phyloP scores from a whole-genome alignment of 2,797 vertebrate genomes.

The Cuculus canorus region DNA sequence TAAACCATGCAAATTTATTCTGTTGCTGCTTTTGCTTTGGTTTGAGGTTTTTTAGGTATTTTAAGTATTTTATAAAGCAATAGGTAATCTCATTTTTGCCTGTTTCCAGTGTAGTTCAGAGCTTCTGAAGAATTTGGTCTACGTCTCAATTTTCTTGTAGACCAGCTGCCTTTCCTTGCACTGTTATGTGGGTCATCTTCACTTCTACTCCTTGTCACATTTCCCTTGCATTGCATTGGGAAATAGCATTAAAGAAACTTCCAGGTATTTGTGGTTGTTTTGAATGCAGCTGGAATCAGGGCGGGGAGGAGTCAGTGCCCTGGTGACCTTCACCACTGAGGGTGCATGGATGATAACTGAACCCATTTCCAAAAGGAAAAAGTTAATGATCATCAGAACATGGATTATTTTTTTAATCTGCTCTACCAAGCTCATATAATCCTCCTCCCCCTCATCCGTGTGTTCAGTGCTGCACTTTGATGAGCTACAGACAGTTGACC shows the following conservation, averaged over 20 bases:
- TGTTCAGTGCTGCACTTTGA: constrained; percentile 31
- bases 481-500: constrained; percentile 41
- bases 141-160: neutral
- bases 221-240: neutral
- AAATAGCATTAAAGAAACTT: neutral
- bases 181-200: neutral
- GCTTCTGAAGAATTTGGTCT: neutral
- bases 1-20: neutral
- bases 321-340: neutral
- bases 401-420: neutral
- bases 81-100: neutral
- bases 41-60: neutral
- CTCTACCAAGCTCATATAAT: neutral
- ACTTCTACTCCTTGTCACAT: neutral
- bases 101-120: neutral
- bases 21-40: neutral
- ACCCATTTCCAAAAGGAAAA: neutral
- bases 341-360: neutral
- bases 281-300: neutral
- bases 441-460: neutral
- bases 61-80: neutral
- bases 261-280: neutral
- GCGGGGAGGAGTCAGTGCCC: neutral
- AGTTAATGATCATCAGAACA: neutral
- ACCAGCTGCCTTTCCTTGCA: neutral